Conservation (phyloP, 1,140 invertebrate genomes). For the Brachystomella parvula region DNA sequence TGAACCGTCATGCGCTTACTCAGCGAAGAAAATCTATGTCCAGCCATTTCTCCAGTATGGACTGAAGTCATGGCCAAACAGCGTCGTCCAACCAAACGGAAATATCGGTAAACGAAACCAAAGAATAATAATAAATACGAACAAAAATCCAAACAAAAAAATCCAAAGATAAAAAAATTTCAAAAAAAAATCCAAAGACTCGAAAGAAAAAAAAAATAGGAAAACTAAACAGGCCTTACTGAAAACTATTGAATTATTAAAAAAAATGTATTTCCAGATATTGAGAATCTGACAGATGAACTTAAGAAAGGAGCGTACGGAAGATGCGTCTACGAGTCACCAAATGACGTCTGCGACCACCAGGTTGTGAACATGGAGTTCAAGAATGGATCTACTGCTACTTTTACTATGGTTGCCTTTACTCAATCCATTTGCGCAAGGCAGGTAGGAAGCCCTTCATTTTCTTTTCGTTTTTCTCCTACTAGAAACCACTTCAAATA, state of each 20-base stretch:
- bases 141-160: too few species aligned
- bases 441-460: conserved; percentile 30
- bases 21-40: conserved; percentile 47
- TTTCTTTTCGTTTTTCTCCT: not conserved
- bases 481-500: not conserved
- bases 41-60: conserved; percentile 35
- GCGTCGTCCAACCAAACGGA: conserved; percentile 33
- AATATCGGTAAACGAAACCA: conserved; percentile 22
- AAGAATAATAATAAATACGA: too few species aligned
- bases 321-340: conserved; percentile 45
- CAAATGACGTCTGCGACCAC: conserved; percentile 47
- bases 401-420: conserved; percentile 47
- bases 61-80: conserved; percentile 25
- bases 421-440: conserved; percentile 44
- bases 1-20: conserved; percentile 45
- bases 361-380: conserved; percentile 49
- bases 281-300: conserved; percentile 43
- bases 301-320: conserved; percentile 44
- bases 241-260: not conserved
- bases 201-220: too few species aligned
- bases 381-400: conserved; percentile 45
- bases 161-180: too few species aligned
- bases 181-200: too few species aligned
- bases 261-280: conserved; percentile 23
- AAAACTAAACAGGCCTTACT: conserved; percentile 1